Percentiles rank a stretch among this genome's conserved stretches.
Conservation (phyloP, 2,888 invertebrate genomes). For the Notocelia uddmanniana region DNA sequence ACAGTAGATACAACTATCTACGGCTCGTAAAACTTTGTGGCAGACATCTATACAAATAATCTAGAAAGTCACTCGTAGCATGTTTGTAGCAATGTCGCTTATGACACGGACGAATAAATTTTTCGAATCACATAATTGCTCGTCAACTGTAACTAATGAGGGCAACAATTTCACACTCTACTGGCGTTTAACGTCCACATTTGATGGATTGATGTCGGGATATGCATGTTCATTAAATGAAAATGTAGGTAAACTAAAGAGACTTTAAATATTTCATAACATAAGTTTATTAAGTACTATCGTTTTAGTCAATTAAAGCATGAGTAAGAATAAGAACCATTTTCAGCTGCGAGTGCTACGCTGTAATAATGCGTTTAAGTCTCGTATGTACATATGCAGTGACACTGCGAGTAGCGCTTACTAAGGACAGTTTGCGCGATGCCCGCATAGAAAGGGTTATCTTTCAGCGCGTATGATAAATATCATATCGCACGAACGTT, state of each 20-base stretch:
- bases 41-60: background rate
- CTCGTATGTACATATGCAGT: no score
- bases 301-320: no score
- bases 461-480: no score
- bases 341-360: no score
- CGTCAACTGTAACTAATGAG: constrained; percentile 5
- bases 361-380: no score
- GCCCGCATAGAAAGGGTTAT: no score
- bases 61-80: background rate
- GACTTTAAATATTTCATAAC: no score
- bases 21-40: constrained; percentile 7
- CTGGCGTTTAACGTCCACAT: constrained; percentile 16
- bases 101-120: background rate
- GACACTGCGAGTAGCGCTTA: no score
- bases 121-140: constrained; percentile 12
- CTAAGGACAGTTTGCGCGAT: no score
- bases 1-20: constrained; percentile 6
- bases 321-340: no score
- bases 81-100: background rate
- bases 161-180: constrained; percentile 25
- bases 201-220: constrained; percentile 17
- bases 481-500: no score
- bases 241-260: background rate
- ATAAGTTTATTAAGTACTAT: no score
- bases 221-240: constrained; percentile 21